Evolutionary conservation across 2,113 vertebrate genomes (phyloP), one percentile per base, ranked within the genome.

Genomic region (Hystrix brachyura): DNA sequence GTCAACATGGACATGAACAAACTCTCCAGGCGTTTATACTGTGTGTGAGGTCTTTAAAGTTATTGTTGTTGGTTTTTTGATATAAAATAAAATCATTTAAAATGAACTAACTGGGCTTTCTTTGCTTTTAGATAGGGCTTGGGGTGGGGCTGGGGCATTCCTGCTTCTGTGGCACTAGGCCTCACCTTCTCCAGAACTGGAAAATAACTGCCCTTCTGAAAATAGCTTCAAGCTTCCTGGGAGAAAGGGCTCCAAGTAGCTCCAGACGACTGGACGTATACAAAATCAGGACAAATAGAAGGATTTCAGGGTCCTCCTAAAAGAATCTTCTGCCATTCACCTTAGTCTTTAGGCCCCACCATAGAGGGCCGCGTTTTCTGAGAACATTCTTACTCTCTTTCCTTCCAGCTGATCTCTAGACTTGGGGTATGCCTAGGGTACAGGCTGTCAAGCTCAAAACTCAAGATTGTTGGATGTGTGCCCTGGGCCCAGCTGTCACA

Each of bases 1-100:
- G 94, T 97, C 95, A 96, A 98, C 88, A 43, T 46, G 55, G 97
- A 98, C 97, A 97, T 93, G 98, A 99, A 99, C 98, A 99, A 99
- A 97, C 90, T 87, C 97, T 92, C 87, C 93, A 96, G 98, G 94
- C 98, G 97, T 99, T 98, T 98, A 96, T 98, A 97, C 95, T 7
- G 87, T 97, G 95, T 76, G 59, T 74, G 80, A 57, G 29, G 80
- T 95, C 94, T 97, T 89, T 90, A 43, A 97, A 98, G 94, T 98
- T 97, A 95, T 96, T 85, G 29, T 78, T 90, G 51, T 51, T 91
- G 65, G 97, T 98, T 98, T 99, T 99, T 97, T 98, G 98, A 98
- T 93, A 95, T 72, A 98, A 97, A 97, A 80, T 98, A 99, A 99
- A 98, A 96, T 62, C 86, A 97, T 97, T 98, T 64, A n/a, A 97